Conservation (phyloP, 1,140 invertebrate genomes). For the Araneus ventricosus region DNA sequence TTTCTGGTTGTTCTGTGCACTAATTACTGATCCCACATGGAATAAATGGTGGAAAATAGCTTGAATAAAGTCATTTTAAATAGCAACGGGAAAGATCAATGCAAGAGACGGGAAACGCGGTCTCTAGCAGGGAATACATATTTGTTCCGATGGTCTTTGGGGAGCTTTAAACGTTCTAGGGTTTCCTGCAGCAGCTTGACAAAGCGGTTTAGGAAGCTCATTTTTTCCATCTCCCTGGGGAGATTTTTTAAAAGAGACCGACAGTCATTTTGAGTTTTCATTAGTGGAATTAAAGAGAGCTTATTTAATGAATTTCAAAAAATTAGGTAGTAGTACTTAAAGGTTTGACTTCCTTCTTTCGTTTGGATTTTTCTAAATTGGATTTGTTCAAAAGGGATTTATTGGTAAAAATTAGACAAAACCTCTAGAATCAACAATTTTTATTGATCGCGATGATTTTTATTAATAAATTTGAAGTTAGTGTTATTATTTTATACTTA, state of each 20-base stretch:
- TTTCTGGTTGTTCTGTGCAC: not conserved
- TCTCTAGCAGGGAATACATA: not conserved
- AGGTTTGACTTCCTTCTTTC: too few species aligned
- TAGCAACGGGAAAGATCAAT: not conserved
- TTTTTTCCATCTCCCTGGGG: not conserved
- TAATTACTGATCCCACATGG: not conserved
- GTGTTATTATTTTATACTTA: too few species aligned
- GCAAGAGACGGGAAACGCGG: not conserved
- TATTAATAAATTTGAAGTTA: too few species aligned
- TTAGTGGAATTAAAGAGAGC: not conserved
- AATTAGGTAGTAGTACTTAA: not conserved
- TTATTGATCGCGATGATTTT: too few species aligned
- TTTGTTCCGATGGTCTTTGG: not conserved
- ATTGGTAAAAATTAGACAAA: too few species aligned
- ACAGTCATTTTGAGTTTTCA: not conserved
- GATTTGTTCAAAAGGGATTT: too few species aligned
- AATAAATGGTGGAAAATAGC: not conserved
- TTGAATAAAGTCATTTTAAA: conserved; percentile 1
- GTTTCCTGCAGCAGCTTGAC: not conserved
- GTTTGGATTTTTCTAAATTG: too few species aligned
- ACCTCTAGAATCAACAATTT: too few species aligned
- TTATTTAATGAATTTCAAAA: not conserved
- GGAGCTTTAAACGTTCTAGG: not conserved
- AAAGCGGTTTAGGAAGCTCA: not conserved
- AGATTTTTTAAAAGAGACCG: not conserved